These are phyloP conservation scores for Eupithecia pulchellata DNA, from an alignment of 2,888 invertebrate species.

Conservation along the genomic window DNA sequence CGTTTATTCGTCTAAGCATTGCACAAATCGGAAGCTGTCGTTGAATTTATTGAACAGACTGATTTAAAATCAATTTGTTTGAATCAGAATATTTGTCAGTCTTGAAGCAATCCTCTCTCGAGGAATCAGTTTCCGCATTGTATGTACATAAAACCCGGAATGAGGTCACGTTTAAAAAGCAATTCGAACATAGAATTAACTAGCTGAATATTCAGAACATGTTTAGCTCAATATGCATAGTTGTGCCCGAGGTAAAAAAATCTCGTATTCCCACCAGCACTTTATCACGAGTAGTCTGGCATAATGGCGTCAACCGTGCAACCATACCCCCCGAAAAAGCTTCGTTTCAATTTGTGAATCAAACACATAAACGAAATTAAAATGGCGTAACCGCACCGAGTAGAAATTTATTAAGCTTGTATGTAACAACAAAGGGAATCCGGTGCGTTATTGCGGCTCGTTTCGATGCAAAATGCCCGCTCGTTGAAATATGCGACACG, in stretches of 20 bases:
- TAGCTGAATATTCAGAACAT: constrained; percentile 10
- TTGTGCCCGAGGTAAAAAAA: constrained; percentile 16
- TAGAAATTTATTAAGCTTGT: constrained; percentile 56
- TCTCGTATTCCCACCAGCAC: constrained; percentile 15
- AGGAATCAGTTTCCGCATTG: neutral
- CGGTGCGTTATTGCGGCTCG: constrained; percentile 68
- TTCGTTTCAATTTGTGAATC: constrained; percentile 40
- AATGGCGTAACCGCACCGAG: constrained; percentile 47
- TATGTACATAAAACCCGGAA: neutral
- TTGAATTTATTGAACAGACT: constrained; percentile 8
- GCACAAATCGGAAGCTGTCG: neutral
- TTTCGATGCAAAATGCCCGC: constrained; percentile 73
- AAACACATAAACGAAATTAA: constrained; percentile 48
- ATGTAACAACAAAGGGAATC: constrained; percentile 62
- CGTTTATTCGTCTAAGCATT: constrained; percentile 20
- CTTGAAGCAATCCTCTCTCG: neutral
- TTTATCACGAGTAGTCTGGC: constrained; percentile 21
- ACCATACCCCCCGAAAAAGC: constrained; percentile 23
- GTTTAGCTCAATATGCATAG: constrained; percentile 13
- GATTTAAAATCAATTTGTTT: constrained; percentile 10
- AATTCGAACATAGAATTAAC: neutral
- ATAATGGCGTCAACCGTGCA: constrained; percentile 28
- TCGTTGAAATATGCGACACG: constrained; percentile 76
- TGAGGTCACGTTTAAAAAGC: neutral
- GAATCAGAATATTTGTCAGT: neutral